A percentile compares a stretch with the other conserved stretches of the same genome.
Conservation (phyloP, 2,113 vertebrate species). For the Serilophus lunatus region DNA sequence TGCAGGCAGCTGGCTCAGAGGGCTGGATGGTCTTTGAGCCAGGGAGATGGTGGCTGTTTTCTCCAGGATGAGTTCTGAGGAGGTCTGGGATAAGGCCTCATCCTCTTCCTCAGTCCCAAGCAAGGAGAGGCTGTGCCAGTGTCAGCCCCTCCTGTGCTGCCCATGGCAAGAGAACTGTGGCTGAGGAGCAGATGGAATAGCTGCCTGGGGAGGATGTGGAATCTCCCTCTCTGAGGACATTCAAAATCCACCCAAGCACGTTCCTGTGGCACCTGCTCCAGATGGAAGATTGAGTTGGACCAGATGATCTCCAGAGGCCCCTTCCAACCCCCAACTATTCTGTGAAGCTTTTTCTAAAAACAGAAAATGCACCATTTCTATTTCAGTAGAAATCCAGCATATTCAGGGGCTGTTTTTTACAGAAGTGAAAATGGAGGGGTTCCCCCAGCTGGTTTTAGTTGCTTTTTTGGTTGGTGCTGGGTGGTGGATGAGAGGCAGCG, state of each 20-base stretch:
- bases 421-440: not conserved
- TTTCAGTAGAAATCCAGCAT: not conserved
- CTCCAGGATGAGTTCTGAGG: not conserved
- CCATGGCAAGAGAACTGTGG: fast-evolving
- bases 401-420: not conserved
- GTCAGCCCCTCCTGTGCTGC: not conserved
- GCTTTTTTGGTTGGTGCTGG: not conserved
- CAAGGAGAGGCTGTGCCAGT: not conserved
- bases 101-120: not conserved
- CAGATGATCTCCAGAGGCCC: not conserved
- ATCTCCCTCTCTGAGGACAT: not conserved
- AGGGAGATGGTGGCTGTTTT: fast-evolving
- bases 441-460: not conserved
- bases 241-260: not conserved
- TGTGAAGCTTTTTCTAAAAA: not conserved
- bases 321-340: not conserved
- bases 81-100: not conserved
- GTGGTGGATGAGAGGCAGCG: fast-evolving
- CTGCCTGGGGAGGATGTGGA: too few relatives aligned
- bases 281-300: too few relatives aligned
- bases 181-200: not conserved
- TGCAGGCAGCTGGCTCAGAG: fast-evolving
- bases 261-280: not conserved
- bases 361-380: not conserved
- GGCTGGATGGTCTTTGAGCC: not conserved